phyloP scores from a whole-genome alignment of 1,140 invertebrate genomes.

The Temnothorax nylanderi region DNA sequence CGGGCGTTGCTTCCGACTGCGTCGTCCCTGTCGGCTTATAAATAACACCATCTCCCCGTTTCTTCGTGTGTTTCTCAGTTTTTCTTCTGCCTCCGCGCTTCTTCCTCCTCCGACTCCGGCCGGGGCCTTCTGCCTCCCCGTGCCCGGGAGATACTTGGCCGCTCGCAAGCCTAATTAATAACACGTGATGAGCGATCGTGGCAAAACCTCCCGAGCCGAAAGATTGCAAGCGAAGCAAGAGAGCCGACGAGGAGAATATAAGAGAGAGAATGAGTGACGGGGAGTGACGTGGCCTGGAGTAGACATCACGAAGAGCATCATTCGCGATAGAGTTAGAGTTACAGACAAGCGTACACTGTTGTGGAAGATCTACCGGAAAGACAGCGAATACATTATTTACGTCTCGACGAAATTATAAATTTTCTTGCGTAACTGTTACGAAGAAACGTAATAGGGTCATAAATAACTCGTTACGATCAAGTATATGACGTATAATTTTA shows the following conservation, averaged over 20 bases:
- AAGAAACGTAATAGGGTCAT: too few species aligned
- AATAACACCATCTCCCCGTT: conserved; percentile 84
- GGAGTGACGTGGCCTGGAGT: conserved; percentile 38
- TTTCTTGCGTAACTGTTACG: neutral
- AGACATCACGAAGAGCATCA: conserved; percentile 19
- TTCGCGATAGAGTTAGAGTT: conserved; percentile 22
- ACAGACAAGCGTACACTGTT: conserved; percentile 31
- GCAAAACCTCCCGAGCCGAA: conserved; percentile 75
- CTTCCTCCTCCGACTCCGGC: conserved; percentile 36
- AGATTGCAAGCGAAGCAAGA: conserved; percentile 51
- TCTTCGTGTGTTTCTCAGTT: conserved; percentile 74
- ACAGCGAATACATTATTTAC: conserved; percentile 3
- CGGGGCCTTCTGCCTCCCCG: neutral
- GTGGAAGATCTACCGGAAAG: neutral
- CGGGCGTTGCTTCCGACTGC: conserved; percentile 71
- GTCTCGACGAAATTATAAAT: conserved; percentile 11
- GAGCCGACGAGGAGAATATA: conserved; percentile 21
- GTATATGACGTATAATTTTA: neutral
- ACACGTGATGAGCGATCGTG: conserved; percentile 82
- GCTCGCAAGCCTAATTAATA: conserved; percentile 83
- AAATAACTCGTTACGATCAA: neutral
- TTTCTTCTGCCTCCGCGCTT: conserved; percentile 70
- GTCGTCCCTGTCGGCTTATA: conserved; percentile 78
- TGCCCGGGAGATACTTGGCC: conserved; percentile 49
- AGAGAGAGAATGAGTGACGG: conserved; percentile 51